Evolutionary conservation across 2,797 vertebrate species (phyloP).

Genomic region (Enteromius argenteus): DNA sequence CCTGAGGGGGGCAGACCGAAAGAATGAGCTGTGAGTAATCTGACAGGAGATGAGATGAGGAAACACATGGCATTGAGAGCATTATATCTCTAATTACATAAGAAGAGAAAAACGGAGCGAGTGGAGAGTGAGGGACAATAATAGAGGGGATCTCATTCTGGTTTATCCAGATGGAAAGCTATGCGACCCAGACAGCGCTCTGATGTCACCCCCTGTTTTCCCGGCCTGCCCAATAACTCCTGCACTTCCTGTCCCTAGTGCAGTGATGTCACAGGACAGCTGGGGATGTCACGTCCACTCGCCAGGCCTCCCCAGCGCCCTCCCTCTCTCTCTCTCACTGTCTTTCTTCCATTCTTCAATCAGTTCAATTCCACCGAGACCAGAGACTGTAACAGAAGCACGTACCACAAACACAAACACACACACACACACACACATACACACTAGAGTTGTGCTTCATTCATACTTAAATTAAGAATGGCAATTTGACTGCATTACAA

Average conservation of each 20-base stretch:
- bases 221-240: slow-evolving; percentile 64
- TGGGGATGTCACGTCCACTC: slow-evolving; percentile 80
- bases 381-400: slow-evolving; percentile 75
- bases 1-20: slow-evolving; percentile 50
- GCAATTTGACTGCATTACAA: not conserved
- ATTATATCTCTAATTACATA: slow-evolving; percentile 60
- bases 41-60: slow-evolving; percentile 62
- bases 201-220: slow-evolving; percentile 73
- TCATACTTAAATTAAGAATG: not conserved
- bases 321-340: slow-evolving; percentile 18
- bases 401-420: slow-evolving; percentile 68
- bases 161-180: slow-evolving; percentile 80
- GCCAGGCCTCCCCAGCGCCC: slow-evolving; percentile 11
- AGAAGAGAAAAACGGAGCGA: not conserved
- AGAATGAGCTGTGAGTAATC: slow-evolving; percentile 65
- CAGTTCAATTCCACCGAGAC: slow-evolving; percentile 70
- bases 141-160: slow-evolving; percentile 58
- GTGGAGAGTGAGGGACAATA: slow-evolving; percentile 24
- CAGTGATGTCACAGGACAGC: slow-evolving; percentile 81
- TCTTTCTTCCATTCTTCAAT: slow-evolving; percentile 72
- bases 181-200: slow-evolving; percentile 71
- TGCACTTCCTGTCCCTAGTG: slow-evolving; percentile 76
- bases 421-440: slow-evolving; percentile 16
- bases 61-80: slow-evolving; percentile 73
- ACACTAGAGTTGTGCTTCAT: not conserved